Evolutionary conservation across 2,113 vertebrate genomes (phyloP).

Genomic region (Chionis minor): DNA sequence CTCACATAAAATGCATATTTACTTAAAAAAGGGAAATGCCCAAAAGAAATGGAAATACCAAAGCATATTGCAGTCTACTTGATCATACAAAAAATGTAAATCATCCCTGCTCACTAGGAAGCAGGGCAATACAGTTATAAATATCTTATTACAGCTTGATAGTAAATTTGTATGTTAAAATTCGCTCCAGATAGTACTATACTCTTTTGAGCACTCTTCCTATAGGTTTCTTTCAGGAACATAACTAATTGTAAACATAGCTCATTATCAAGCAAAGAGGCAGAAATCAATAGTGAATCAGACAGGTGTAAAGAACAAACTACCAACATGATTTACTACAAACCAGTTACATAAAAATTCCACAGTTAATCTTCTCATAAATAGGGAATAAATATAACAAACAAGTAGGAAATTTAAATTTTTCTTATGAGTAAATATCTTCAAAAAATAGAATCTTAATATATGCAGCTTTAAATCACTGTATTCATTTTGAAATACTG

Average conservation of each 20-base stretch:
- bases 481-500: slow-evolving; percentile 21
- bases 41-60: slow-evolving; percentile 48
- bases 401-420: background rate
- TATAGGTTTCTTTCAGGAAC: background rate
- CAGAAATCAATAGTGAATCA: background rate
- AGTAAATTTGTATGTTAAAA: background rate
- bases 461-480: background rate
- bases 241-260: background rate
- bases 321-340: background rate
- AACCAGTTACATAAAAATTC: background rate
- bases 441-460: background rate
- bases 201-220: background rate
- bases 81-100: slow-evolving; percentile 21
- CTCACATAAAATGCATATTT: background rate
- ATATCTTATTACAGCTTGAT: background rate
- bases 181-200: background rate
- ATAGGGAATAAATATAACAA: background rate
- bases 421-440: background rate
- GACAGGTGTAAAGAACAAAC: background rate
- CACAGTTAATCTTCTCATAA: background rate
- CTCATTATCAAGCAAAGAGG: background rate
- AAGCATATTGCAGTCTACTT: slow-evolving; percentile 37
- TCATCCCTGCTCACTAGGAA: background rate
- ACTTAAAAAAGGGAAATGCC: slow-evolving; percentile 34
- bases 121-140: background rate